Conservation (phyloP, 2,888 invertebrate genomes). For the Drosophila meridiana region DNA sequence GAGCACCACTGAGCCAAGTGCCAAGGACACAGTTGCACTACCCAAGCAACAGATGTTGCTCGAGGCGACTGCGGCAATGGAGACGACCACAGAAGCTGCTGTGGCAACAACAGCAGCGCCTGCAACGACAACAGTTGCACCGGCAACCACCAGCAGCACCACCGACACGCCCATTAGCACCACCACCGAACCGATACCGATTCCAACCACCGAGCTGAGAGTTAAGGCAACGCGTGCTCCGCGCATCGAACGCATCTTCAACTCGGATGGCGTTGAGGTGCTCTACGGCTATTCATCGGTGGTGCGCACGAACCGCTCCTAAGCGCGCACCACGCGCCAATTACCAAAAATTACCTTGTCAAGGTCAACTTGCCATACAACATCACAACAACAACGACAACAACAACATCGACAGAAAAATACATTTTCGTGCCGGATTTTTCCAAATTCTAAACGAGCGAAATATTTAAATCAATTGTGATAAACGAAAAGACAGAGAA, state of each 20-base stretch:
- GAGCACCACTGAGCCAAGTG: background rate
- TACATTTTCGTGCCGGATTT: slow-evolving; percentile 31
- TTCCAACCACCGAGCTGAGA: slow-evolving; percentile 45
- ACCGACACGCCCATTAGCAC: slow-evolving; percentile 13
- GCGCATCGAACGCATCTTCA: slow-evolving; percentile 77
- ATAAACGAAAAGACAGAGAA: slow-evolving; percentile 47
- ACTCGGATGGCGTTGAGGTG: slow-evolving; percentile 79
- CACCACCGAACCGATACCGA: slow-evolving; percentile 27
- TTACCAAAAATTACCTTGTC: slow-evolving; percentile 65
- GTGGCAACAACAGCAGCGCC: background rate
- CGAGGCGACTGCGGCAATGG: background rate
- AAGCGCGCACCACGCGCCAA: slow-evolving; percentile 27
- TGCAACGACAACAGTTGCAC: background rate
- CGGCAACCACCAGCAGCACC: background rate
- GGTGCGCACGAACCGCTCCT: slow-evolving; percentile 63
- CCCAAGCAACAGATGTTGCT: slow-evolving; percentile 1
- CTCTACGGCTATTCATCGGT: slow-evolving; percentile 81
- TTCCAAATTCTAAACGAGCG: slow-evolving; percentile 65
- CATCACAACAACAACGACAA: slow-evolving; percentile 25
- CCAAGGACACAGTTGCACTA: slow-evolving; percentile 21
- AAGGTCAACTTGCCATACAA: slow-evolving; percentile 70
- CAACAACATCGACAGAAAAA: slow-evolving; percentile 14
- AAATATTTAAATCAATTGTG: slow-evolving; percentile 59
- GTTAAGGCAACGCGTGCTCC: slow-evolving; percentile 51
- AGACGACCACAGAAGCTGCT: background rate